These are phyloP conservation scores for Achroia grisella DNA, from an alignment of 1,140 invertebrate species.

Conservation along the genomic window DNA sequence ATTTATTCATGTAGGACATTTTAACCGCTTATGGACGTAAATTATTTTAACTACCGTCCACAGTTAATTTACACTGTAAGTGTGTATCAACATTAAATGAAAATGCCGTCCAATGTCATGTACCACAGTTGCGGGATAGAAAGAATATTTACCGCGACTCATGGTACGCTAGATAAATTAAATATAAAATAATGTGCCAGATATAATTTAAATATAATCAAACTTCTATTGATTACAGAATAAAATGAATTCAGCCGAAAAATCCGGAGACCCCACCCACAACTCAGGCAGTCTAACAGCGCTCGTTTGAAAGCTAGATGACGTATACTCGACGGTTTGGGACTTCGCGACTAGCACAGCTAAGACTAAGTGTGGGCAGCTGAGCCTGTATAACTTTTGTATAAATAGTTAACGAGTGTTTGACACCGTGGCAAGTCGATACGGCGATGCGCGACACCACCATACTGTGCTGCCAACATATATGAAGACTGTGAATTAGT, in stretches of 20 bases:
- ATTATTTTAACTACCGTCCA: too few relatives aligned
- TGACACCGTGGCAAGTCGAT: slow-evolving; percentile 14
- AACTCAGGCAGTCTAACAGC: slow-evolving; percentile 58
- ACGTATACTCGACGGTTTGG: background rate
- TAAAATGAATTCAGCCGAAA: slow-evolving; percentile 27
- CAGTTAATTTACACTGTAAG: too few relatives aligned
- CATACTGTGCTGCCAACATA: slow-evolving; percentile 22
- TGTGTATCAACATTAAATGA: too few relatives aligned
- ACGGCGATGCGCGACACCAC: slow-evolving; percentile 3
- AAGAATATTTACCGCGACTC: too few relatives aligned
- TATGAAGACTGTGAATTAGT: slow-evolving; percentile 49
- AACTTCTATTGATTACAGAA: slow-evolving; percentile 32
- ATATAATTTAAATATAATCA: too few relatives aligned
- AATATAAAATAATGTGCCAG: too few relatives aligned
- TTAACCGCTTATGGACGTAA: too few relatives aligned
- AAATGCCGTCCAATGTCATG: too few relatives aligned
- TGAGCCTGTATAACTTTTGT: slow-evolving; percentile 26
- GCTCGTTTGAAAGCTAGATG: slow-evolving; percentile 35
- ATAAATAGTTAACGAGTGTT: slow-evolving; percentile 17
- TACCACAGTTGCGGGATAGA: too few relatives aligned
- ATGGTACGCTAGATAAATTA: too few relatives aligned
- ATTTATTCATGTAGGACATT: too few relatives aligned
- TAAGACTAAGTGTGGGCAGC: slow-evolving; percentile 13
- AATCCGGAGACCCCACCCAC: slow-evolving; percentile 39
- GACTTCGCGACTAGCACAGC: background rate